These are phyloP conservation scores for Onychomys leucogaster DNA, from an alignment of 2,797 vertebrate genomes.

Conservation along the genomic window DNA sequence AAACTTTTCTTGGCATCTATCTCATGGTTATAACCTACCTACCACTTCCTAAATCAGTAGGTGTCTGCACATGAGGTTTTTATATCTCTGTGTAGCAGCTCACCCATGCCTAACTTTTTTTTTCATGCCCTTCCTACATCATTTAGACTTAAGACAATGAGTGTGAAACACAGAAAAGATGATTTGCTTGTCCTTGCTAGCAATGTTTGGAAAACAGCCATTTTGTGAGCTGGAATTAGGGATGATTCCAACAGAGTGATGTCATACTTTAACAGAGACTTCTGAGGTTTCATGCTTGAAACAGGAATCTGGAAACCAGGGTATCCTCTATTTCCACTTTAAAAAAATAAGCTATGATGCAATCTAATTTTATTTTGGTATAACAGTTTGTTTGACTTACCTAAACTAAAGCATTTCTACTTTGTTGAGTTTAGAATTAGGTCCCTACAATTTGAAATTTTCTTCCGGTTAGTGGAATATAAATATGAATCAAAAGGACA, in stretches of 20 bases:
- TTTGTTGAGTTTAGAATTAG: not conserved
- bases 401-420: conserved; percentile 32
- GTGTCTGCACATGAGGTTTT: not conserved
- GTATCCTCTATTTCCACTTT: not conserved
- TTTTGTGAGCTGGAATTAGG: not conserved
- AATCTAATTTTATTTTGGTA: not conserved
- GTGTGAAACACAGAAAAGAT: not conserved
- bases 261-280: not conserved
- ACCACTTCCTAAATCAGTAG: not conserved
- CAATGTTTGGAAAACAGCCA: not conserved
- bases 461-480: not conserved
- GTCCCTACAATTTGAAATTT: not conserved
- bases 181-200: not conserved
- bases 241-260: not conserved
- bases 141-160: not conserved
- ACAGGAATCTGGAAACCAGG: not conserved
- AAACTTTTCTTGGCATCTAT: not conserved
- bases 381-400: not conserved
- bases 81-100: not conserved
- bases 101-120: not conserved
- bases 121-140: not conserved
- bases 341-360: not conserved
- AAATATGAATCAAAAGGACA: not conserved
- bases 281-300: not conserved
- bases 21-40: not conserved